Evolutionary conservation across 2,113 vertebrate genomes (phyloP), one percentile per base, ranked within the genome.

Genomic region (Fregetta grallaria): DNA sequence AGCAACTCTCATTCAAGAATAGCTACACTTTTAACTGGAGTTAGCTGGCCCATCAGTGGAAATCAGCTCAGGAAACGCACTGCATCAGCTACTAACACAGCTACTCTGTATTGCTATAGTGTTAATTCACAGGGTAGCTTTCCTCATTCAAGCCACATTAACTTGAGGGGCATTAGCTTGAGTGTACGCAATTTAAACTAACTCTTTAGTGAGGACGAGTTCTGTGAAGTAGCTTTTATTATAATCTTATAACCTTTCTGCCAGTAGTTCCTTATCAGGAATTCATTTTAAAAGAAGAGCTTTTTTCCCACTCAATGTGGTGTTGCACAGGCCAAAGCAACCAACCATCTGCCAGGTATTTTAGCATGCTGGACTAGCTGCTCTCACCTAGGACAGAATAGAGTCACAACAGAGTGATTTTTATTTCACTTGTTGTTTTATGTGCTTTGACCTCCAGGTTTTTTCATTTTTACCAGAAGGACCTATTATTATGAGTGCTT

Each of bases 391-490:
- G 45, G 34, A 77, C 29, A 70, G 26, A 90, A 84, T 0, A 79
- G 26, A 83, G 63, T 58, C 63, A 68, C 44, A 58, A 71, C 20
- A 88, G 47, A 77, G 16, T 19, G 0, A 49, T 90, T 86, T 94
- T 90, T 77, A 88, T 92, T 90, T 96, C 42, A 12, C 61, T 87
- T 81, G 13, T 18, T 93, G 45, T 80, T 94, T 85, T 88, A 15
- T 73, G 62, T 47, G n/a, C 42, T 96, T 93, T 94, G 91, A 93
- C 89, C 91, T 90, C 75, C 44, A 81, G 52, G 34, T 90, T 93
- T 84, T 86, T 78, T 61, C 49, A 94, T 86, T 82, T 96, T 94
- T 88, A 95, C 78, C 89, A 94, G 84, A 70, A 96, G 81, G 50
- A 71, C 59, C 70, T 84, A 85, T 96, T 90, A 93, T 42, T 85